Evolutionary conservation across 1,140 invertebrate species (phyloP), one percentile per base, ranked within the genome.

Genomic region (Pseudomyrmex concolor): DNA sequence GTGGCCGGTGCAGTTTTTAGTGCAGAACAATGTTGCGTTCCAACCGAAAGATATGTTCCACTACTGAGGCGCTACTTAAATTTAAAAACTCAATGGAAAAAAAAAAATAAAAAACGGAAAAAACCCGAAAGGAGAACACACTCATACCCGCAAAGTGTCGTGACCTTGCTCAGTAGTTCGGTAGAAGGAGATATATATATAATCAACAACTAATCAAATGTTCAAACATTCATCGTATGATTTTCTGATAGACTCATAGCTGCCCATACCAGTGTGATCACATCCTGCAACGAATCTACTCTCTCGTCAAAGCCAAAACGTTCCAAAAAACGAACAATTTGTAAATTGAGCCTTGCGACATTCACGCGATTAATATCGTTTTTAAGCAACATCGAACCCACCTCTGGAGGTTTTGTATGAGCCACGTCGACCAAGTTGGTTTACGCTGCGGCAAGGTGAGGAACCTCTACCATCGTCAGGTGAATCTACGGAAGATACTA

Each of bases 401-500:
- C 97, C 97, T 96, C 97, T 94, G 84, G 97, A 97, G 63, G 96
- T 97, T 95, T 97, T 97, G 94, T 97, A 97, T n/a, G 97, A 97
- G 93, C 97, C 96, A 84, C 97, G 95, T 34, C 97, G 95, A 81
- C 96, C 97, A 72, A 97, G 95, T 86, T 95, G 96, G 89, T 95
- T 96, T 74, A 95, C 94, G 77, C 96, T 96, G 91, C 96, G 95
- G 92, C 96, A 96, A 17, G 96, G 96, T 0, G 96, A 97, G 89
- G 96, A 95, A 83, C 96, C 96, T 92, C 96, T 95, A 91, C 96
- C 96, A 89, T 97, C 97, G 91, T 97, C 97, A 48, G 97, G 97
- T 25, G 97, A 97, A 95, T 97, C 97, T 97, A 96, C 93, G 93
- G 94, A 93, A 94, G 92, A 94, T 93, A 94, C 94, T 94, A 95